Evolutionary conservation across 2,888 invertebrate species (phyloP), one percentile per base, ranked within the genome.

Genomic region (Parthenolecanium corni): DNA sequence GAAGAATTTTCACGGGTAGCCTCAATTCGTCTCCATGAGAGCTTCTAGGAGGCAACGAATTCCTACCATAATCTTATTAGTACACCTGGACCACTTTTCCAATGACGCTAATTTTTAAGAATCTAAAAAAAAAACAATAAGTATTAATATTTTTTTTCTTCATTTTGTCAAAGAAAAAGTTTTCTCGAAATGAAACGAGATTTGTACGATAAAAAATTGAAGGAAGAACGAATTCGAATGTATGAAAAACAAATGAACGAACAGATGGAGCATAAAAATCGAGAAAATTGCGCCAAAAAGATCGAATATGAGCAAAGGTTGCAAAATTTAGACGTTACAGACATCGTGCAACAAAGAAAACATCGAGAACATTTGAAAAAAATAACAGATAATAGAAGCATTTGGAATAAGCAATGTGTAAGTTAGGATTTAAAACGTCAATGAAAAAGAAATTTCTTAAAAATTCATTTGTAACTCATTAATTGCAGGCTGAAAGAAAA

Each of bases 321-420:
- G 6, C 14, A 21, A 49, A 49, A 49, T 23, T 49, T 49, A 14
- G 49, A 16, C 5, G 9, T 23, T 11, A 49, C 49, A 11, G 21
- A 49, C 14, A 21, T 23, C 6, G 2, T 20, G 20, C 6, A 49
- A 21, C 6, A 20, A 12, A 18, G 9, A 21, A 20, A 23, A 49
- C 2, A 23, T 21, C 18, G 49, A 14, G 14, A 14, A 18, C 20
- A 23, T 49, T 14, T 3, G 14, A 21, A 49, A 23, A 20, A 23
- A 14, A 49, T 23, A 21, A 21, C 9, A 21, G 21, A 1, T 5
- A 23, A 49, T 21, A 18, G 23, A 21, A 49, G 11, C 14, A 23
- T 49, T 21, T 49, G 49, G 49, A 49, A 20, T 20, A 23, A 49
- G 14, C 49, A 49, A 49, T 49, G 49, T 21, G 49, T 49, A 23